Percentiles rank a stretch among this genome's conserved stretches.
Evolutionary conservation across 2,113 vertebrate species (phyloP).

Genomic region (Leucoraja erinaceus): DNA sequence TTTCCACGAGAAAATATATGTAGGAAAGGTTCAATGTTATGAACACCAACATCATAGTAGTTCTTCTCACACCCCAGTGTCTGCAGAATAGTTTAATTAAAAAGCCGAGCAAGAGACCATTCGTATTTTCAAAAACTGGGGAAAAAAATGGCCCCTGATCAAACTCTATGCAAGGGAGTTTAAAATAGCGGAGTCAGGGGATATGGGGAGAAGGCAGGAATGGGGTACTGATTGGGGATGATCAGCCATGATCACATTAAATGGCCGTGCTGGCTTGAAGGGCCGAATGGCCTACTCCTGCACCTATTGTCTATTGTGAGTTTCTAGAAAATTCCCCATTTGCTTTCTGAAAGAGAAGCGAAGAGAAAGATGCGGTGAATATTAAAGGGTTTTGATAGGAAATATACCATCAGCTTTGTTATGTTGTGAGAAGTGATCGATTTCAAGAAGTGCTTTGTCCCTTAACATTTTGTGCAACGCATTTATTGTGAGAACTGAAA

Average conservation of each 20-base stretch:
- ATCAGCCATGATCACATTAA: too few species aligned
- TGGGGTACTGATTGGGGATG: too few species aligned
- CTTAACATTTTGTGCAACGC: conserved; percentile 41
- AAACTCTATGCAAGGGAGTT: conserved; percentile 84
- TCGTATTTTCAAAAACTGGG: conserved; percentile 79
- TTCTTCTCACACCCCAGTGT: conserved; percentile 22
- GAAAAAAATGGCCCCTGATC: conserved; percentile 89
- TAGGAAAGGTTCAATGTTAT: neutral
- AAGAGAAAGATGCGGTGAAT: conserved; percentile 48
- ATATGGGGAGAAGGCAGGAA: too few species aligned
- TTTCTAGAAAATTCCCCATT: conserved; percentile 85
- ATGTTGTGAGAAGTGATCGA: conserved; percentile 16
- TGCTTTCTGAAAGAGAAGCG: conserved; percentile 73
- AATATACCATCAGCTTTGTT: conserved; percentile 21
- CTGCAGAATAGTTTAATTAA: conserved; percentile 2
- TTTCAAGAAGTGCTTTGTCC: conserved; percentile 28
- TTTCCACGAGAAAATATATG: neutral
- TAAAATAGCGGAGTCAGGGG: too few species aligned
- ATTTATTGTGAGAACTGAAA: conserved; percentile 9
- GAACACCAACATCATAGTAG: neutral
- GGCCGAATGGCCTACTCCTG: too few species aligned
- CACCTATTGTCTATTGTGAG: too few species aligned
- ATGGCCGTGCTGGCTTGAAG: too few species aligned
- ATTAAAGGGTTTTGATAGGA: conserved; percentile 43
- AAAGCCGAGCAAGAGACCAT: conserved; percentile 61